Evolutionary conservation across 2,797 vertebrate genomes (phyloP).

Genomic region (Cheirogaleus major): DNA sequence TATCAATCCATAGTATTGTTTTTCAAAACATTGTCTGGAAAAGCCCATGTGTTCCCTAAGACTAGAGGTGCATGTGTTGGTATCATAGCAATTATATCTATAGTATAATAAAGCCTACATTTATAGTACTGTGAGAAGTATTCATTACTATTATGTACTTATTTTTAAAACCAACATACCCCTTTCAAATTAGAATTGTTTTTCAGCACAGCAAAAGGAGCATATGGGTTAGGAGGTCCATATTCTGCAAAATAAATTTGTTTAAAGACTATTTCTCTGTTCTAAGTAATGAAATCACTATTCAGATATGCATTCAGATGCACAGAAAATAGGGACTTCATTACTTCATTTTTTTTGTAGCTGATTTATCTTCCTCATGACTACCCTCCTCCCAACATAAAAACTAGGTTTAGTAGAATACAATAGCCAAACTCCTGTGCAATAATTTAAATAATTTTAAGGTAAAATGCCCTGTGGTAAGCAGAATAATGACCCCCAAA

Average conservation of each 20-base stretch:
- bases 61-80: background rate
- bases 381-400: background rate
- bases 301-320: background rate
- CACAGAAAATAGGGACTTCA: background rate
- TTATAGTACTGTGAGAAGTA: background rate
- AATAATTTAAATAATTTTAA: conserved; percentile 36
- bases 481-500: background rate
- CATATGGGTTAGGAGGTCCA: background rate
- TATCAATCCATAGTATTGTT: background rate
- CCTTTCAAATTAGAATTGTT: conserved; percentile 8
- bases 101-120: background rate
- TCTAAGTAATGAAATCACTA: background rate
- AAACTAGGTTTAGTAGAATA: background rate
- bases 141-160: background rate
- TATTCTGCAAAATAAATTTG: conserved; percentile 33
- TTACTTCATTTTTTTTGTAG: background rate
- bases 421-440: background rate
- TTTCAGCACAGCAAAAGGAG: conserved; percentile 4
- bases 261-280: background rate
- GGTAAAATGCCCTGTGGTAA: background rate
- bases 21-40: conserved; percentile 18
- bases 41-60: background rate
- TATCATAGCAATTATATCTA: background rate
- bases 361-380: background rate
- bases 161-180: conserved; percentile 4